These are phyloP conservation scores for Alsophila aescularia DNA, from an alignment of 2,888 invertebrate genomes.

Conservation along the genomic window DNA sequence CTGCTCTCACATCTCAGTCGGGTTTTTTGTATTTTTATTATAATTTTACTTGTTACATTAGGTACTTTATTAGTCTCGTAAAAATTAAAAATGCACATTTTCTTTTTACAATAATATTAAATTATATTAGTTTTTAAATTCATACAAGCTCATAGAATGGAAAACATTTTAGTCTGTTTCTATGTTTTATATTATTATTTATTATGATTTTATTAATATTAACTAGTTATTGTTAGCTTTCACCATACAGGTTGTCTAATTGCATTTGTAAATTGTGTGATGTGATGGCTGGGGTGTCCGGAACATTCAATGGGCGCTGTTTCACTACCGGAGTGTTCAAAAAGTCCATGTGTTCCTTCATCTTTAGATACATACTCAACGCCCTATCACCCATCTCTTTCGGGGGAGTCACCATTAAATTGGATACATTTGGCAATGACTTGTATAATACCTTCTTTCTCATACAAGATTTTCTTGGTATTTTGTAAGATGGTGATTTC, in stretches of 20 bases:
- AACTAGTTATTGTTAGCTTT: constrained; percentile 41
- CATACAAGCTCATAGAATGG: too few species aligned
- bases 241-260: constrained; percentile 67
- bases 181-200: background rate
- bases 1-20: too few species aligned
- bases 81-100: too few species aligned
- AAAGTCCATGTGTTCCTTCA: constrained; percentile 72
- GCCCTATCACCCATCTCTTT: constrained; percentile 59
- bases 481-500: constrained; percentile 70
- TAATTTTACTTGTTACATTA: too few species aligned
- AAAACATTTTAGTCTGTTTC: too few species aligned
- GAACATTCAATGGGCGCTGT: constrained; percentile 33
- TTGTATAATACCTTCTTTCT: constrained; percentile 65
- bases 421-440: constrained; percentile 64
- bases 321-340: constrained; percentile 66
- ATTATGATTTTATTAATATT: background rate
- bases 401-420: constrained; percentile 48
- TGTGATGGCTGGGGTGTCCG: constrained; percentile 67
- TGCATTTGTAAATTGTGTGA: constrained; percentile 73
- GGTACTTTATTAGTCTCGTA: too few species aligned
- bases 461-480: constrained; percentile 65
- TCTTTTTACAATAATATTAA: too few species aligned
- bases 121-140: too few species aligned
- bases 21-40: too few species aligned
- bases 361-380: constrained; percentile 68